Conservation (phyloP, 2,888 invertebrate species). For the Allophyes oxyacanthae region DNA sequence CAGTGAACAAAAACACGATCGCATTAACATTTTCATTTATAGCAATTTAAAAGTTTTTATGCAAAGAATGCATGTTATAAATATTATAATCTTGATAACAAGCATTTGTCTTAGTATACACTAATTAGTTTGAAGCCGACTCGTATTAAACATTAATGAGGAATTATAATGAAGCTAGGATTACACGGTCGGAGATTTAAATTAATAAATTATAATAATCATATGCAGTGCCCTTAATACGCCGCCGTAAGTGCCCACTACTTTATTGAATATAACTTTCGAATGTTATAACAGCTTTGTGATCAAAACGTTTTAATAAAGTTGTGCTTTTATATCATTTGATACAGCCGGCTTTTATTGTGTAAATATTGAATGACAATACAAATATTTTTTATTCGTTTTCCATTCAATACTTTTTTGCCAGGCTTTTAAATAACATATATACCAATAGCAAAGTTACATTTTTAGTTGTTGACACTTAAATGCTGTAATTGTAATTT, state of each 20-base stretch:
- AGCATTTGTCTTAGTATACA: conserved; percentile 76
- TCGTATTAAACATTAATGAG: conserved; percentile 76
- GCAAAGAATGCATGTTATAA: conserved; percentile 66
- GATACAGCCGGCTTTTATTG: conserved; percentile 3
- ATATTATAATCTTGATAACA: conserved; percentile 71
- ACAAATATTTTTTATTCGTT: not conserved
- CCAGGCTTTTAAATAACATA: not conserved
- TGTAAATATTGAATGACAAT: not conserved
- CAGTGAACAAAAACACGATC: conserved; percentile 15
- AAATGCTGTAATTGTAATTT: too few species aligned
- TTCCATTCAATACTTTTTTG: not conserved
- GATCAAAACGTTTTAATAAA: conserved; percentile 29
- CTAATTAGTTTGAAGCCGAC: conserved; percentile 76
- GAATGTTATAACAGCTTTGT: conserved; percentile 43
- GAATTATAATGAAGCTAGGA: conserved; percentile 74
- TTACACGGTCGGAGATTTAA: conserved; percentile 67
- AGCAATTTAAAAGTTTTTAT: conserved; percentile 57
- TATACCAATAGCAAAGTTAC: too few species aligned
- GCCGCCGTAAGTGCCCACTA: conserved; percentile 35
- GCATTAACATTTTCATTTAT: conserved; percentile 37
- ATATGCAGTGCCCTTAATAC: conserved; percentile 59
- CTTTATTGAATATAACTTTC: conserved; percentile 48
- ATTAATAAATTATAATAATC: conserved; percentile 66
- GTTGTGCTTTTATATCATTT: conserved; percentile 6
- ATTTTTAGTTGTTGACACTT: too few species aligned